These are phyloP conservation scores for Vulpes vulpes DNA, from an alignment of 2,113 vertebrate genomes.

Conservation along the genomic window DNA sequence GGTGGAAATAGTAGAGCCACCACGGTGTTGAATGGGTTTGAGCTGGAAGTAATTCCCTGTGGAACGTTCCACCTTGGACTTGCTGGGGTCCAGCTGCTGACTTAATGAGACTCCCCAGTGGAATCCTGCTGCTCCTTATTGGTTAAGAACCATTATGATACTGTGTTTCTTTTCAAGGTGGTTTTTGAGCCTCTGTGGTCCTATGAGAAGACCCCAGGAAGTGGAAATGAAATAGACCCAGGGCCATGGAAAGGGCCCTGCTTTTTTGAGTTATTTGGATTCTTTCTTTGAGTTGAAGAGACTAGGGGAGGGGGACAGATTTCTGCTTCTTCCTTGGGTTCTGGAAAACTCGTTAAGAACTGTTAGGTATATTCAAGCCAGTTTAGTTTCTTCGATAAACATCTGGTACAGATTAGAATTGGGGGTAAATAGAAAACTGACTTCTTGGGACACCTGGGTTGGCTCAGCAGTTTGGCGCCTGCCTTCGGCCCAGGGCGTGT, in stretches of 20 bases:
- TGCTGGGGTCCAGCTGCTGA: background rate
- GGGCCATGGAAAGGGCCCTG: background rate
- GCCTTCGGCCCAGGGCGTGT: too few relatives aligned
- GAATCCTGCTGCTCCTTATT: background rate
- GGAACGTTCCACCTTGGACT: background rate
- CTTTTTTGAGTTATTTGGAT: too few relatives aligned
- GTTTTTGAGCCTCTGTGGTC: background rate
- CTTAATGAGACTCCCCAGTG: background rate
- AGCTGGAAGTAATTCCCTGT: background rate
- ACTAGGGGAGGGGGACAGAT: background rate
- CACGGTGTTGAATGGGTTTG: background rate
- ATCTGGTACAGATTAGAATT: background rate
- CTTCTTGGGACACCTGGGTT: too few relatives aligned
- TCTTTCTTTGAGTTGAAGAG: background rate
- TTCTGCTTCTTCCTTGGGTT: background rate
- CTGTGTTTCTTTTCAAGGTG: background rate
- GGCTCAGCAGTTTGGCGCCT: too few relatives aligned
- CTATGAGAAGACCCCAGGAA: background rate
- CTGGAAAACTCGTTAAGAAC: background rate
- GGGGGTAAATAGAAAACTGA: background rate
- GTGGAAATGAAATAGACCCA: background rate
- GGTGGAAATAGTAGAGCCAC: background rate
- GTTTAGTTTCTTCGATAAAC: background rate
- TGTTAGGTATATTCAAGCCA: background rate
- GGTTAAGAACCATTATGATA: background rate